Percentiles rank a stretch among this genome's conserved stretches.
Evolutionary conservation across 2,797 vertebrate species (phyloP).

Genomic region (Alfaro cultratus): DNA sequence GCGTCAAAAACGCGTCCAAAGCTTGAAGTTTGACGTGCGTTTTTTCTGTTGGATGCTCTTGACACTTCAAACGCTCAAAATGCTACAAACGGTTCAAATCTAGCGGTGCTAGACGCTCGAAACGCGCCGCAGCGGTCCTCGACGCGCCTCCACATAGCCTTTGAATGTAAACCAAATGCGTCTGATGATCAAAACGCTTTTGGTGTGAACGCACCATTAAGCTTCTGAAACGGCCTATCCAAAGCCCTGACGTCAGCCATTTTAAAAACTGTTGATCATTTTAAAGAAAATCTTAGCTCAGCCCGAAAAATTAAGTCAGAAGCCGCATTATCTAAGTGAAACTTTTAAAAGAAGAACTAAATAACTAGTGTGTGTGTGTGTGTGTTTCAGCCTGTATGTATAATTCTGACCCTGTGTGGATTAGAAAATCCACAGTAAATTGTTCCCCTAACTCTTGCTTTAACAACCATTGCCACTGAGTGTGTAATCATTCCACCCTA

Average conservation of each 20-base stretch:
- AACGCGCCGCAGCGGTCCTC: too few species aligned
- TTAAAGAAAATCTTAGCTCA: background rate
- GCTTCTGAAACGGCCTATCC: background rate
- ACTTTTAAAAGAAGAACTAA: background rate
- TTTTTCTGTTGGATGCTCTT: too few species aligned
- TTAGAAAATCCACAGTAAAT: background rate
- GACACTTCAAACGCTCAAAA: too few species aligned
- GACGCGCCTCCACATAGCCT: too few species aligned
- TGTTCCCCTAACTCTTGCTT: background rate
- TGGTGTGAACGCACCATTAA: background rate
- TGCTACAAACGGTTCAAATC: too few species aligned
- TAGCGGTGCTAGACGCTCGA: too few species aligned
- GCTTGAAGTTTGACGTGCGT: too few species aligned
- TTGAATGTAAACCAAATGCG: too few species aligned
- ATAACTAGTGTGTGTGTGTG: background rate
- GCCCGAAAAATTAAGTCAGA: background rate
- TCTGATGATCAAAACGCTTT: too few species aligned
- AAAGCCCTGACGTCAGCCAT: background rate
- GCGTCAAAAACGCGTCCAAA: too few species aligned
- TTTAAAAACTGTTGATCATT: background rate
- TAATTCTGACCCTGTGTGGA: background rate
- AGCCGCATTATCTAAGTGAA: background rate
- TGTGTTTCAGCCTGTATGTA: background rate
- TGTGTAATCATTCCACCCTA: background rate
- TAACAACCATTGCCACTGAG: background rate